Evolutionary conservation across 1,140 invertebrate species (phyloP), one percentile per base, ranked within the genome.

Genomic region (Brachystomella parvula): DNA sequence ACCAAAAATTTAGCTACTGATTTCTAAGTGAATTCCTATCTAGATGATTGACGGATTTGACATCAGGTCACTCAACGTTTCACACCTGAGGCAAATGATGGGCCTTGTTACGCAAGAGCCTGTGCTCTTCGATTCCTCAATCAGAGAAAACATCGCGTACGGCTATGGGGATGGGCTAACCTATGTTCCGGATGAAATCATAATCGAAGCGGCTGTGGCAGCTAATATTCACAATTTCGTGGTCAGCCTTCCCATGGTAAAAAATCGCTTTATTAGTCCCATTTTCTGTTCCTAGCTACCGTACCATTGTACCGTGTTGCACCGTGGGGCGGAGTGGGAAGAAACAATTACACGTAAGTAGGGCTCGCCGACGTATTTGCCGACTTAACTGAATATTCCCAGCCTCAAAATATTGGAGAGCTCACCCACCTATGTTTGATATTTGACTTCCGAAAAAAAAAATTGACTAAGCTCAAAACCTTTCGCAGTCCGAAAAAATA

Each of bases 201-300:
- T 85, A 6, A 80, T 84, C 3, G 76, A 79, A 2, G 87, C 85
- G 1, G 85, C 87, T 0, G 81, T 81, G 71, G 82, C 84, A 72
- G 87, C 87, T 0, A 90, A 90, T 74, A 87, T 89, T 65, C 87
- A 90, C 73, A 81, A 83, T 47, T 90, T 90, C 64, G 83, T 90
- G 47, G 58, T 79, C 6, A 77, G 81, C 2, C 76, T 90, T 53
- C 89, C 88, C 1, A 71, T 82, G 77, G 85, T 85, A 77, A 83
- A 29, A n/a, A 47, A 47, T 26, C 17, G 26, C 29, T 53, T 1
- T 3, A 47, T 21, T 21, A 17, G 1, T 30, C n/a, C 35, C 35
- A 28, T 32, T 68, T 44, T 44, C 2, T 24, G 26, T 28, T 61
- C 44, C 63, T n/a, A 24, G 15, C 44, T 21, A 21, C 44, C n/a